phyloP scores from a whole-genome alignment of 2,797 vertebrate species.

The Thamnophis elegans region DNA sequence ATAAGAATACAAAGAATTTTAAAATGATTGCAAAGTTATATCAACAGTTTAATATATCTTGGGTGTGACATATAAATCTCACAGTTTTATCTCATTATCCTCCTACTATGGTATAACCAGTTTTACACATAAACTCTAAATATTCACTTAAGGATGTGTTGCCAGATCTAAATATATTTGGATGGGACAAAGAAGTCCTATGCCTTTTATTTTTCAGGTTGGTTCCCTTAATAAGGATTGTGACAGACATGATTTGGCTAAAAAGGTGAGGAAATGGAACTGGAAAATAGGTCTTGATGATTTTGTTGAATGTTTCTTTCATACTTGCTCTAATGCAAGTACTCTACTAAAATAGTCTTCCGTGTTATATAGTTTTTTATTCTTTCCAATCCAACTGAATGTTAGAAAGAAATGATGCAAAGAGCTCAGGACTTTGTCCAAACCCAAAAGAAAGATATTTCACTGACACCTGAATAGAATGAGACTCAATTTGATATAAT shows the following conservation, averaged over 20 bases:
- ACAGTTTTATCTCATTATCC: background rate
- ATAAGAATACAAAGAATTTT: constrained; percentile 23
- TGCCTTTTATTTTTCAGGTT: background rate
- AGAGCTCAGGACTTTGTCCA: background rate
- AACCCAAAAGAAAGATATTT: background rate
- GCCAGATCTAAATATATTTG: background rate
- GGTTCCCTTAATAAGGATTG: background rate
- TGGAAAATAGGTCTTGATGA: background rate
- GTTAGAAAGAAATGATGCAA: background rate
- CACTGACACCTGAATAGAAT: background rate
- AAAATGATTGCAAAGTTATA: constrained; percentile 38
- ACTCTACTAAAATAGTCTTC: background rate
- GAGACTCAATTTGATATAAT: background rate
- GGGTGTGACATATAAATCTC: constrained; percentile 17
- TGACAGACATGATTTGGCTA: background rate
- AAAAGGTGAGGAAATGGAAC: background rate
- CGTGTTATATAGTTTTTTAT: background rate
- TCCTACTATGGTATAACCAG: background rate
- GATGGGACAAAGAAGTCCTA: background rate
- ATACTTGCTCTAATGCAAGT: background rate
- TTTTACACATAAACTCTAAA: background rate
- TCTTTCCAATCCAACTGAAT: background rate
- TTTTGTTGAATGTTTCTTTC: background rate
- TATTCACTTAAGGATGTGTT: background rate
- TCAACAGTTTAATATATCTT: background rate